These are phyloP conservation scores for Homarus gammarus DNA, from an alignment of 2,888 invertebrate genomes.

Conservation along the genomic window DNA sequence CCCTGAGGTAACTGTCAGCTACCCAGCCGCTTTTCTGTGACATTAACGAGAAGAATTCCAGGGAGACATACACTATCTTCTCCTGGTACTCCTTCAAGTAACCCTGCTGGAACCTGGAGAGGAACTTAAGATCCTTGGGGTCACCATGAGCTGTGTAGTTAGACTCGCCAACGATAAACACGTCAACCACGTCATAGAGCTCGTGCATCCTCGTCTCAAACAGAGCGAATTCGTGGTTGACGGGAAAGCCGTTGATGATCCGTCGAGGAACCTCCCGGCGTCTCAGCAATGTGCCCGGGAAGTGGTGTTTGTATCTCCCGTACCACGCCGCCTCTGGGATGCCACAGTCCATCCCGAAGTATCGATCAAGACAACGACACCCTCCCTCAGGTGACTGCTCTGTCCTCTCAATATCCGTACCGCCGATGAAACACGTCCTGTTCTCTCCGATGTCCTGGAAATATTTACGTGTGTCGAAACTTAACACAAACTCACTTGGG, in stretches of 20 bases:
- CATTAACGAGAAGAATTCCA: slow-evolving; percentile 64
- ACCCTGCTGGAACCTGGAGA: slow-evolving; percentile 80
- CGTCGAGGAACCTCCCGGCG: slow-evolving; percentile 79
- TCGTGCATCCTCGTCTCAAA: slow-evolving; percentile 84
- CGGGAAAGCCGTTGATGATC: slow-evolving; percentile 82
- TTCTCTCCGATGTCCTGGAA: slow-evolving; percentile 24
- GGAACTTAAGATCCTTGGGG: slow-evolving; percentile 79
- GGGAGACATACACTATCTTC: slow-evolving; percentile 81
- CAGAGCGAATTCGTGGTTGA: slow-evolving; percentile 80
- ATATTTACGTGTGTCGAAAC: slow-evolving; percentile 29
- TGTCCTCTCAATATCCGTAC: slow-evolving; percentile 51
- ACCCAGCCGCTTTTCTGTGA: slow-evolving; percentile 77
- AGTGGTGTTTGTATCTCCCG: slow-evolving; percentile 51
- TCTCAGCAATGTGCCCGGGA: slow-evolving; percentile 78
- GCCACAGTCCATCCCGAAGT: slow-evolving; percentile 76
- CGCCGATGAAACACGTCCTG: slow-evolving; percentile 35
- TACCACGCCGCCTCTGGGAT: slow-evolving; percentile 76
- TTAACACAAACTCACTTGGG: slow-evolving; percentile 11
- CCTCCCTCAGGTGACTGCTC: background rate
- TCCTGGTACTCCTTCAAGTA: slow-evolving; percentile 81
- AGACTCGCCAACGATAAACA: slow-evolving; percentile 82
- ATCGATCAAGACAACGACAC: slow-evolving; percentile 73
- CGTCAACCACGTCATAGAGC: slow-evolving; percentile 83
- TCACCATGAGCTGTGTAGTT: slow-evolving; percentile 78
- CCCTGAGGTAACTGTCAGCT: slow-evolving; percentile 77